A percentile compares a stretch with the other conserved stretches of the same genome.
Evolutionary conservation across 2,113 vertebrate genomes (phyloP).

Genomic region (Rana temporaria): DNA sequence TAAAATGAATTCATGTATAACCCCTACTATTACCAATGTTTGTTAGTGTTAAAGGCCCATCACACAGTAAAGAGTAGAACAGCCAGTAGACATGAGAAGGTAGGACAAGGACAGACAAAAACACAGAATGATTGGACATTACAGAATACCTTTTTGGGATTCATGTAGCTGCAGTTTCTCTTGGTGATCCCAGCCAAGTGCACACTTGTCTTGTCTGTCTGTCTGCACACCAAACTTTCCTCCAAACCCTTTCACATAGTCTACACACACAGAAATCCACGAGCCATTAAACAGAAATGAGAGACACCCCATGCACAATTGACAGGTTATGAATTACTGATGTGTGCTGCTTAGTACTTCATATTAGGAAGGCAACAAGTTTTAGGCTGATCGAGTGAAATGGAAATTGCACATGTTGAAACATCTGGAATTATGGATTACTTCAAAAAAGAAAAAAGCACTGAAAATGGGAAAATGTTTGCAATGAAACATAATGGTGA

Average conservation of each 20-base stretch:
- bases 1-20: too few species aligned
- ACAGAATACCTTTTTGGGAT: slow-evolving; percentile 90
- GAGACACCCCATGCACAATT: slow-evolving; percentile 30
- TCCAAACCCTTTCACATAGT: slow-evolving; percentile 95
- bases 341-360: background rate
- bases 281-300: slow-evolving; percentile 49
- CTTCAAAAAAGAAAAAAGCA: too few species aligned
- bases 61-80: background rate
- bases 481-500: too few species aligned
- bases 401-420: background rate
- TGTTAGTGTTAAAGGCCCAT: background rate
- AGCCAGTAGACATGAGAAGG: background rate
- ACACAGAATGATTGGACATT: background rate
- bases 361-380: background rate
- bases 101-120: accelerated
- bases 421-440: background rate
- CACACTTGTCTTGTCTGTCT: slow-evolving; percentile 95
- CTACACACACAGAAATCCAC: slow-evolving; percentile 69
- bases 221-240: slow-evolving; percentile 97
- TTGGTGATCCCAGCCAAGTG: slow-evolving; percentile 97
- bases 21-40: too few species aligned
- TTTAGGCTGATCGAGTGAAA: background rate
- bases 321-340: background rate
- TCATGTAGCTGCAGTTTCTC: slow-evolving; percentile 94
- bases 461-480: too few species aligned